Percentiles rank a stretch among this genome's conserved stretches.
These are phyloP conservation scores for Micronycteris hirsuta DNA, from an alignment of 2,113 vertebrate genomes.

Conservation along the genomic window DNA sequence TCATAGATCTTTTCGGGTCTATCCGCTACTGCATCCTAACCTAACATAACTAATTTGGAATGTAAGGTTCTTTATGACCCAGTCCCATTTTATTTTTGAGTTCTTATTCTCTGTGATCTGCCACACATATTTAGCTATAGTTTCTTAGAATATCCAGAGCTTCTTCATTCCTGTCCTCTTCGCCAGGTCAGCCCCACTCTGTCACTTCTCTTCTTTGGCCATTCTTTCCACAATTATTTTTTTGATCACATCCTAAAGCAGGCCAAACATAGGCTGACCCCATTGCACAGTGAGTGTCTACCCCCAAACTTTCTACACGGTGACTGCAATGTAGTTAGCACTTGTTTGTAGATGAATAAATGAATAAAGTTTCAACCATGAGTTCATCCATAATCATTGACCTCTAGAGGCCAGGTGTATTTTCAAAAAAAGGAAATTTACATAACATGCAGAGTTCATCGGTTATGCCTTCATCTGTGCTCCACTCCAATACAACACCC, in stretches of 20 bases:
- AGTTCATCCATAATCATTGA: neutral
- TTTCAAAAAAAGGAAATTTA: neutral
- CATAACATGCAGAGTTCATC: neutral
- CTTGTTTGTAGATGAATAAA: neutral
- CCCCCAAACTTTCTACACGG: neutral
- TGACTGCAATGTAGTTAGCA: neutral
- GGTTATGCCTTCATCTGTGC: neutral
- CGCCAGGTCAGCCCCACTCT: neutral
- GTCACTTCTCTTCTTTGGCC: neutral
- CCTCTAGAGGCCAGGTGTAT: neutral
- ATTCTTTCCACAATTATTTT: neutral
- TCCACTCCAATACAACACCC: neutral
- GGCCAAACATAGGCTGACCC: neutral
- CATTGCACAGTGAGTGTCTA: neutral
- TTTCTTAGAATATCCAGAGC: neutral
- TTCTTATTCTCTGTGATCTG: neutral
- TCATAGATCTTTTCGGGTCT: neutral
- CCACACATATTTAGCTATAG: neutral
- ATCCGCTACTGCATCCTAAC: neutral
- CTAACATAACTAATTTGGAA: neutral
- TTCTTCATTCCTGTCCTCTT: neutral
- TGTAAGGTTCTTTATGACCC: neutral
- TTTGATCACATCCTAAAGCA: neutral
- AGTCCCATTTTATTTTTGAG: neutral
- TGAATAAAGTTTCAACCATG: neutral